phyloP scores from a whole-genome alignment of 92 coral and sea anemone species.

The Plumapathes pennacea region DNA sequence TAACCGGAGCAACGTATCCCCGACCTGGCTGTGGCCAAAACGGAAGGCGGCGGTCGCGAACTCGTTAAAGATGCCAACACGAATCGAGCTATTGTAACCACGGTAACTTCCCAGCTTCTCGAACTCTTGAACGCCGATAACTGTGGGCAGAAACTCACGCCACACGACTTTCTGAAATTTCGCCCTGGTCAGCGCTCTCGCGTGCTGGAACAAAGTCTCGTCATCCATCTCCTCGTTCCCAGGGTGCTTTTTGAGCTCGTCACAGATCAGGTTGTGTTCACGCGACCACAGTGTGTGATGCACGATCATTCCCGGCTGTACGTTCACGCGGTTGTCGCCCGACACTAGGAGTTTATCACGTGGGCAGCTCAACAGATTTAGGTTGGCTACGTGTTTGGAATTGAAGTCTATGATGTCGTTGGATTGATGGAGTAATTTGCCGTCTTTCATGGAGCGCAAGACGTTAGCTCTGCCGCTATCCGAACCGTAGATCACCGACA shows the following conservation, averaged over 20 bases:
- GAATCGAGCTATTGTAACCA: constrained; percentile 78
- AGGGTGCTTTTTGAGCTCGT: constrained; percentile 71
- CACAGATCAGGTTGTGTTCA: constrained; percentile 93
- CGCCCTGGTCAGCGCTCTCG: constrained; percentile 88
- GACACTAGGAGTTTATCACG: constrained; percentile 95
- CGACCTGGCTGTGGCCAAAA: constrained; percentile 97
- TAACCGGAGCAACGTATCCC: constrained; percentile 85
- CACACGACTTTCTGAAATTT: constrained; percentile 96
- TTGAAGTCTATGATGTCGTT: constrained; percentile 73
- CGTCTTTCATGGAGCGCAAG: constrained; percentile 71
- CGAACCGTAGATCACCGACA: constrained; percentile 89
- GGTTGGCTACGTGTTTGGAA: constrained; percentile 81
- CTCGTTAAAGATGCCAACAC: constrained; percentile 96
- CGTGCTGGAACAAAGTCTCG: constrained; percentile 91
- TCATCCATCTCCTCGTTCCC: constrained; percentile 78
- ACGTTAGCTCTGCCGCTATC: constrained; percentile 72
- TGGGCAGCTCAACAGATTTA: constrained; percentile 92
- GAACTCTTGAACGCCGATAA: constrained; percentile 80
- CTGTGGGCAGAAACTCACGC: constrained; percentile 95
- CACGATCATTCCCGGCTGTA: constrained; percentile 96
- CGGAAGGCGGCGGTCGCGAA: constrained; percentile 99
- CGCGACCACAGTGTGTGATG: constrained; percentile 95
- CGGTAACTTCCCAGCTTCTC: constrained; percentile 61
- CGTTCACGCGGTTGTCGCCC: constrained; percentile 99
- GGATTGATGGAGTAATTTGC: constrained; percentile 79